Conservation (phyloP, 2,888 invertebrate species). For the Parapristionchus giblindavisi region DNA sequence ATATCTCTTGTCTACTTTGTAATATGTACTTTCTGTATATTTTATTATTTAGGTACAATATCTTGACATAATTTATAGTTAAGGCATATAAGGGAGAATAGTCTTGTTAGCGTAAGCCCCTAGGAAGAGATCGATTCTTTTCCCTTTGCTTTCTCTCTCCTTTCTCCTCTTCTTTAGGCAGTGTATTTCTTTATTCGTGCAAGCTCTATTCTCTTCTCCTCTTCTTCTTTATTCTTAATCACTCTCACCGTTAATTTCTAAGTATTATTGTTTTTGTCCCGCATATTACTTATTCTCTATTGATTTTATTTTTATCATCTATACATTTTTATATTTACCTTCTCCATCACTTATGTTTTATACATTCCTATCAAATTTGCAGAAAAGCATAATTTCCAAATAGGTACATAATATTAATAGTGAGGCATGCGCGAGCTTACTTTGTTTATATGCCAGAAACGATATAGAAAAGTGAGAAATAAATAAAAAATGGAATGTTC, state of each 20-base stretch:
- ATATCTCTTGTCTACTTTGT: no score
- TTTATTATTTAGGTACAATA: no score
- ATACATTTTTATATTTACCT: background rate
- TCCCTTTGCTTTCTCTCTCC: background rate
- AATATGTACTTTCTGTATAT: no score
- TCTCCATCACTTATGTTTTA: background rate
- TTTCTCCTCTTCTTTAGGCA: background rate
- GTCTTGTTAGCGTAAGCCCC: background rate
- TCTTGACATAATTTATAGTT: no score
- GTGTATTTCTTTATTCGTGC: background rate
- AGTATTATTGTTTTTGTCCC: background rate
- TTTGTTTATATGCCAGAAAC: background rate
- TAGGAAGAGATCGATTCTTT: conserved; percentile 4
- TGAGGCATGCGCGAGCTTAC: background rate
- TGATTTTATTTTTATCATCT: background rate
- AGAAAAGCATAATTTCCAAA: background rate
- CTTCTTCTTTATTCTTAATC: background rate
- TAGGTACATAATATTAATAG: background rate
- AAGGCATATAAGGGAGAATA: no score
- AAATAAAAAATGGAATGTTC: background rate
- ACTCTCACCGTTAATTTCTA: background rate
- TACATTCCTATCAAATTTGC: background rate
- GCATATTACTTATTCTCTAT: background rate
- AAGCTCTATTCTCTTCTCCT: background rate
- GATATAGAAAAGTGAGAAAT: conserved; percentile 9